Conservation (phyloP, 2,113 vertebrate species). For the Ptilorrhoa leucosticta region DNA sequence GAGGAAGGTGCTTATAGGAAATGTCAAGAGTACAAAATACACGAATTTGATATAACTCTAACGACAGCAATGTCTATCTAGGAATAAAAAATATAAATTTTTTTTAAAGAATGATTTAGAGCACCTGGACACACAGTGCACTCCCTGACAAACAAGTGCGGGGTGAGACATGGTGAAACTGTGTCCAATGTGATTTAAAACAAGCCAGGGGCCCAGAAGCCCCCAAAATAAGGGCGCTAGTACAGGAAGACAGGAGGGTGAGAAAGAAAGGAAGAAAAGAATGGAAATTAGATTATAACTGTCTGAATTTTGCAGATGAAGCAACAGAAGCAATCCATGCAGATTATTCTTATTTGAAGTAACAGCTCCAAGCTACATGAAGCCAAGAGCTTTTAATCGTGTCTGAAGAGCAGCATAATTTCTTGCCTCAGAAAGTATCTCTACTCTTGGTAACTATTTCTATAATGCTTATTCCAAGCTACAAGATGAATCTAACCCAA, state of each 20-base stretch:
- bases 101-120: not conserved
- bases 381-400: not conserved
- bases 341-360: not conserved
- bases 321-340: not conserved
- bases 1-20: not conserved
- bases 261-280: not conserved
- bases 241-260: not conserved
- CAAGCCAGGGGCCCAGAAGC: not conserved
- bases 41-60: not conserved
- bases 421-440: not conserved
- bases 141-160: not conserved
- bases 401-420: not conserved
- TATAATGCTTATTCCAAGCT: not conserved
- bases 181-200: not conserved
- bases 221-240: not conserved
- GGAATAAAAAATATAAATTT: not conserved
- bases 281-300: not conserved
- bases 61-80: not conserved
- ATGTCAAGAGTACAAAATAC: not conserved
- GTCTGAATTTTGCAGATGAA: not conserved
- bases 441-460: not conserved
- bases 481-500: not conserved
- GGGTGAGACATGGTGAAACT: not conserved
- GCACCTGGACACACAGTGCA: not conserved
- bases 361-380: not conserved